These are phyloP conservation scores for Cybosia mesomella DNA, from an alignment of 2,888 invertebrate genomes.

Conservation along the genomic window DNA sequence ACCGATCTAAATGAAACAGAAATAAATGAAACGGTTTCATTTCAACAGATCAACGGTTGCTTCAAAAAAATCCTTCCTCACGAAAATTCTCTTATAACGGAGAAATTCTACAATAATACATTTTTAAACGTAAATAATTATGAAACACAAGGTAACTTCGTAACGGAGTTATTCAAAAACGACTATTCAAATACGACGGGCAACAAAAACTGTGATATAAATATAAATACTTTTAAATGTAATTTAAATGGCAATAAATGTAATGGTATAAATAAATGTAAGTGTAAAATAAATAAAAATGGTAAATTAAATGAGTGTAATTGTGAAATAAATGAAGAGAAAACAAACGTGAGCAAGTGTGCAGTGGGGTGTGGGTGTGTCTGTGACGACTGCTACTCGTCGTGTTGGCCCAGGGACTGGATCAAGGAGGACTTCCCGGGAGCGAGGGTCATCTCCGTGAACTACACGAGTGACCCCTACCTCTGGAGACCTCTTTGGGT, in stretches of 20 bases:
- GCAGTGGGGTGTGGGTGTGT: conserved; percentile 76
- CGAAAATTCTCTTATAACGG: conserved; percentile 71
- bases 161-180: conserved; percentile 71
- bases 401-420: conserved; percentile 96
- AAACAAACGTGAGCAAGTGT: conserved; percentile 46
- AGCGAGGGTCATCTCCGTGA: conserved; percentile 92
- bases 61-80: conserved; percentile 65
- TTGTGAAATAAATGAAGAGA: not conserved
- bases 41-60: conserved; percentile 60
- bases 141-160: conserved; percentile 76
- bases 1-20: conserved; percentile 40
- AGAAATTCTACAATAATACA: conserved; percentile 75
- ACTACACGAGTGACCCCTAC: conserved; percentile 93
- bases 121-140: conserved; percentile 68
- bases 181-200: conserved; percentile 61
- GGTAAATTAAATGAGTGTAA: conserved; percentile 40
- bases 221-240: conserved; percentile 22
- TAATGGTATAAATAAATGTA: conserved; percentile 32
- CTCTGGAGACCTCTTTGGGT: conserved; percentile 93
- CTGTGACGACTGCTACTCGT: conserved; percentile 85
- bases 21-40: conserved; percentile 43
- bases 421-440: conserved; percentile 92
- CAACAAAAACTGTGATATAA: conserved; percentile 36
- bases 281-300: conserved; percentile 49
- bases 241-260: conserved; percentile 23